Evolutionary conservation across 2,797 vertebrate species (phyloP).

Genomic region (Varecia variegata): DNA sequence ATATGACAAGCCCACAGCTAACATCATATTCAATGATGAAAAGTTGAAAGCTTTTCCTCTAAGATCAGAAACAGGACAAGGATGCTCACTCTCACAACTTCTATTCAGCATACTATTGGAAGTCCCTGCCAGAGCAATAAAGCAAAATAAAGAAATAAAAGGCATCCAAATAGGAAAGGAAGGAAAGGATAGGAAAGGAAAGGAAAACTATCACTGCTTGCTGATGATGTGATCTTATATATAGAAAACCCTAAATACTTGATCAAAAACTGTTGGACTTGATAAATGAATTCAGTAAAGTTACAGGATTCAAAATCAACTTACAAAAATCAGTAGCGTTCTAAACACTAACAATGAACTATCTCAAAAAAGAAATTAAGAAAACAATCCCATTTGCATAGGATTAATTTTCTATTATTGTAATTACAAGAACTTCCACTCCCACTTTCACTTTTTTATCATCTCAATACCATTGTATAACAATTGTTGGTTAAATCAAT

Average conservation of each 20-base stretch:
- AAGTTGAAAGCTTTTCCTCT: not conserved
- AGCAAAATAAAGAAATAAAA: not conserved
- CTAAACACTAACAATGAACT: not conserved
- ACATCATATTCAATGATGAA: not conserved
- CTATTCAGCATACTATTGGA: not conserved
- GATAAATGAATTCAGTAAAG: not conserved
- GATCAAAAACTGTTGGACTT: not conserved
- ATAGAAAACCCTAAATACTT: not conserved
- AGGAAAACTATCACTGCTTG: not conserved
- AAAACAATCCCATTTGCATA: not conserved
- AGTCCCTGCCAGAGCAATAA: not conserved
- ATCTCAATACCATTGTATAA: not conserved
- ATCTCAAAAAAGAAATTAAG: not conserved
- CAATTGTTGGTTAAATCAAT: not conserved
- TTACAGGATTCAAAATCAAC: not conserved
- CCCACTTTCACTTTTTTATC: not conserved
- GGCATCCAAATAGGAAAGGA: not conserved
- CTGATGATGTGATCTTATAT: not conserved
- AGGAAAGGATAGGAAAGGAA: not conserved
- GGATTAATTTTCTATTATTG: not conserved
- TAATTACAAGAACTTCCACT: not conserved
- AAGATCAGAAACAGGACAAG: not conserved
- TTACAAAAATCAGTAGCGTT: not conserved
- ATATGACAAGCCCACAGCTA: not conserved
- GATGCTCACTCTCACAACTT: not conserved